Base-by-base conservation (phyloP, 1,140 invertebrate genomes). In the Drosophila novamexicana region DNA sequence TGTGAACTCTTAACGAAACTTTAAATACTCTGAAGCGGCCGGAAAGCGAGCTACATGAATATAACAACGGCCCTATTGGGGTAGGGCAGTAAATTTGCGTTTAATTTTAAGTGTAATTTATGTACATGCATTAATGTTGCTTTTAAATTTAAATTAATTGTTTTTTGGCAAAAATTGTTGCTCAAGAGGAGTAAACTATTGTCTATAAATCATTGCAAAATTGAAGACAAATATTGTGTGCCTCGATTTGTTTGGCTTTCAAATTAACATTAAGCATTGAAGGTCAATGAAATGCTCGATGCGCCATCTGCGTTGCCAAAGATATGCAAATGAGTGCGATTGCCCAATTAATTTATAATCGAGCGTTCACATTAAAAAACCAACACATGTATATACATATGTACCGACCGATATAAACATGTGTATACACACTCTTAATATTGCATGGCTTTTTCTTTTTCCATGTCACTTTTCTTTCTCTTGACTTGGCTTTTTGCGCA, bases 211-310 rank as follows among this genome's bases (percentile, higher is more conserved):
- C 18, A 39, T 50, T 63, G 36, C 67, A 36, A 68, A 84, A 83
- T 63, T 37, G 14, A 42, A 42, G 44, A 40, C 47, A 36, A 29
- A 32, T 10, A 63, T 59, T 56, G 66, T 34, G n/a, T 32, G 22
- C 36, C 64, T 73, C 34, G 64, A 34, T 77, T 77, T 83, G 72
- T 75, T 83, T 89, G 63, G 71, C 58, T 63, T 81, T 70, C 66
- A 49, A 54, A 89, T 89, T 89, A 75, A 57, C 77, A 78, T 81
- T 75, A 10, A 71, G 47, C 62, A 64, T 18, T 68, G 84, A 89
- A 89, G 84, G 84, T 89, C 84, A 89, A 89, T 81, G 84, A 89
- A 89, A 89, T 84, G 77, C 69, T 64, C 53, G 52, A 54, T 22
- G 63, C 62, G 57, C 65, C 63, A 79, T 58, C 69, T 36, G 16